These are phyloP conservation scores for Lottia scabra DNA, from an alignment of 2,888 invertebrate species.

Conservation along the genomic window DNA sequence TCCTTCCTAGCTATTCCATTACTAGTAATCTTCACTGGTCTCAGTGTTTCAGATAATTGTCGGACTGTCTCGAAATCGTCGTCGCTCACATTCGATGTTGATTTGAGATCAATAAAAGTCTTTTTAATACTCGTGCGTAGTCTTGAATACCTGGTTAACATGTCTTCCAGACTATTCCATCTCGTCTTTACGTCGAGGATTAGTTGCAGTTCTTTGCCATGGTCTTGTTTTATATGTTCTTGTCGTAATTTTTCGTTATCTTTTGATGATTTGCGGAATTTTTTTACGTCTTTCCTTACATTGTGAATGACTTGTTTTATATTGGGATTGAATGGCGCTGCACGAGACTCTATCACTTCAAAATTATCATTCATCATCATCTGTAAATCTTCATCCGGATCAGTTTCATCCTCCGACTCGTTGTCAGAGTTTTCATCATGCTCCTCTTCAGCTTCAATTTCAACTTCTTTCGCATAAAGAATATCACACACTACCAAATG, in stretches of 20 bases:
- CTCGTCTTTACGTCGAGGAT: neutral
- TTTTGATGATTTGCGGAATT: neutral
- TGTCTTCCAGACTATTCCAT: neutral
- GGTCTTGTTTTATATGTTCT: neutral
- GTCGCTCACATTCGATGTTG: too few species aligned
- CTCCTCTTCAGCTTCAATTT: neutral
- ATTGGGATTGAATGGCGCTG: neutral
- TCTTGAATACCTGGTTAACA: too few species aligned
- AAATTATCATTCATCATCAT: neutral
- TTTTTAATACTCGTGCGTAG: too few species aligned
- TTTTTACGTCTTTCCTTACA: neutral
- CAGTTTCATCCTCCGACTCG: neutral
- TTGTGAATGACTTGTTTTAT: neutral
- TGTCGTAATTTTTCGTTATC: conserved; percentile 1
- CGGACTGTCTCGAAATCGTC: too few species aligned
- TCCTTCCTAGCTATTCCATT: too few species aligned
- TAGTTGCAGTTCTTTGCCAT: neutral
- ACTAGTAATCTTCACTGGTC: too few species aligned
- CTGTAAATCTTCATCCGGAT: neutral
- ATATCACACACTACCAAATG: neutral
- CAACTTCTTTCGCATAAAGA: conserved; percentile 1
- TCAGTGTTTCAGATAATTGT: too few species aligned
- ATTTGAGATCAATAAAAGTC: too few species aligned
- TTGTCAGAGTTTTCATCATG: neutral
- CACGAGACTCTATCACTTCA: neutral